phyloP scores from a whole-genome alignment of 1,140 invertebrate genomes.

The Lethrus apterus region DNA sequence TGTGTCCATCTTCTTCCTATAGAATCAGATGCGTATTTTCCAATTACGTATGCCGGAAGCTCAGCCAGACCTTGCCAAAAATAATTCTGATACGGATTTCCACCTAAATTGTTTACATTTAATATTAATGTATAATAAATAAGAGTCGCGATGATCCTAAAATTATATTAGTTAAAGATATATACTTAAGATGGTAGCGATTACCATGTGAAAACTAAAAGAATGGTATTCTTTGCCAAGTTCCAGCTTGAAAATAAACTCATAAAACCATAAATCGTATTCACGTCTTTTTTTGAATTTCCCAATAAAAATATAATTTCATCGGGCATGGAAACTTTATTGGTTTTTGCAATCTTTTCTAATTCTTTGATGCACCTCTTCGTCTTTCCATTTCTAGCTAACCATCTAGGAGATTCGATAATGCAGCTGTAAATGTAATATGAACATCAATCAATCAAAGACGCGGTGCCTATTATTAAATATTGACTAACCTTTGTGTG shows the following conservation, averaged over 20 bases:
- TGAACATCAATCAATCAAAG: background rate
- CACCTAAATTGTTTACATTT: slow-evolving; percentile 54
- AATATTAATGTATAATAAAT: slow-evolving; percentile 55
- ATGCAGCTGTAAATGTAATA: slow-evolving; percentile 41
- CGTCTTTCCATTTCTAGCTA: slow-evolving; percentile 51
- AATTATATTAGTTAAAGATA: background rate
- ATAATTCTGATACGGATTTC: slow-evolving; percentile 64
- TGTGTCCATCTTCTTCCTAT: slow-evolving; percentile 24
- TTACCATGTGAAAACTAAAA: slow-evolving; percentile 47
- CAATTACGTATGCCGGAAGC: slow-evolving; percentile 48
- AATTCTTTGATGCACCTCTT: slow-evolving; percentile 51
- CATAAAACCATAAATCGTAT: slow-evolving; percentile 45
- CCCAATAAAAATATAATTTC: slow-evolving; percentile 36
- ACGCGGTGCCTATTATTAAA: background rate
- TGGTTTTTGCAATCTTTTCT: slow-evolving; percentile 55
- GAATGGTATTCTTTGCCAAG: slow-evolving; percentile 49
- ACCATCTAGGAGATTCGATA: slow-evolving; percentile 58
- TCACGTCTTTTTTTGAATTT: slow-evolving; percentile 25
- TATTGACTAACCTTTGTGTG: slow-evolving; percentile 20
- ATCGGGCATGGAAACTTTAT: slow-evolving; percentile 47
- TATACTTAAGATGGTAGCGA: background rate
- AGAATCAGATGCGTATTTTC: slow-evolving; percentile 30
- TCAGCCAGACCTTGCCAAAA: slow-evolving; percentile 55
- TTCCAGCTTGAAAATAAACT: slow-evolving; percentile 50
- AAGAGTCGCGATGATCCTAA: slow-evolving; percentile 3